Conservation (phyloP, 1,140 invertebrate species). For the Solenopsis fugax region DNA sequence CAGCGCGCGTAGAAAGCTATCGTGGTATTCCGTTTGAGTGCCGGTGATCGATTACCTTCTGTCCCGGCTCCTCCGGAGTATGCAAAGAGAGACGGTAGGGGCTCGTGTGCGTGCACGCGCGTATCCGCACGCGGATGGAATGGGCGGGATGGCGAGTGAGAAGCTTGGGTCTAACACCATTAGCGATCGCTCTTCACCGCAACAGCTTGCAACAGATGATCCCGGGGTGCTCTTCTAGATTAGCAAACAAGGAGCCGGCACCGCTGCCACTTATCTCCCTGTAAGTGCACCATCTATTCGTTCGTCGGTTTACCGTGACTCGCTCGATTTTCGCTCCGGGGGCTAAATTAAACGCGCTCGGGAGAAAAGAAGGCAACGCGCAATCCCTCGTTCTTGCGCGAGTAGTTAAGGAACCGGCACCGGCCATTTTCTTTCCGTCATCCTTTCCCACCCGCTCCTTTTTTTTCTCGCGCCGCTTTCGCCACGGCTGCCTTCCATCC, state of each 20-base stretch:
- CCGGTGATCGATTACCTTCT: slow-evolving; percentile 77
- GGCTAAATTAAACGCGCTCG: slow-evolving; percentile 72
- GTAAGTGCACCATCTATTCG: slow-evolving; percentile 79
- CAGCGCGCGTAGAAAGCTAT: slow-evolving; percentile 48
- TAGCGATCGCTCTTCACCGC: slow-evolving; percentile 80
- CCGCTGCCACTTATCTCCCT: slow-evolving; percentile 78
- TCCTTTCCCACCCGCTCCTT: not conserved
- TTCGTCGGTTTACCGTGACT: slow-evolving; percentile 71
- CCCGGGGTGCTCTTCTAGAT: slow-evolving; percentile 77
- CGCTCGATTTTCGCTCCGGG: slow-evolving; percentile 69
- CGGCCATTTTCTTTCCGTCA: slow-evolving; percentile 65
- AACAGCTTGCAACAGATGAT: slow-evolving; percentile 82
- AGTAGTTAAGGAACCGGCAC: slow-evolving; percentile 65
- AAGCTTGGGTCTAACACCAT: slow-evolving; percentile 76
- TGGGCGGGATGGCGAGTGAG: slow-evolving; percentile 17
- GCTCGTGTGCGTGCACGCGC: not conserved
- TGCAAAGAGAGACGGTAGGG: slow-evolving; percentile 43
- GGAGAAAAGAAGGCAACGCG: slow-evolving; percentile 66
- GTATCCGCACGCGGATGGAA: not conserved
- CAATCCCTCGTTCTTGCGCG: slow-evolving; percentile 65
- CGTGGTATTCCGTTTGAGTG: slow-evolving; percentile 76
- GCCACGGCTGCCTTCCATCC: not conserved
- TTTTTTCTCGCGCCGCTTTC: slow-evolving; percentile 15
- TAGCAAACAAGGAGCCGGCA: slow-evolving; percentile 79
- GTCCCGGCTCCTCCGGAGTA: slow-evolving; percentile 17